Conservation (phyloP, 92 coral and sea anemone genomes). For the Palythoa caribaeorum region DNA sequence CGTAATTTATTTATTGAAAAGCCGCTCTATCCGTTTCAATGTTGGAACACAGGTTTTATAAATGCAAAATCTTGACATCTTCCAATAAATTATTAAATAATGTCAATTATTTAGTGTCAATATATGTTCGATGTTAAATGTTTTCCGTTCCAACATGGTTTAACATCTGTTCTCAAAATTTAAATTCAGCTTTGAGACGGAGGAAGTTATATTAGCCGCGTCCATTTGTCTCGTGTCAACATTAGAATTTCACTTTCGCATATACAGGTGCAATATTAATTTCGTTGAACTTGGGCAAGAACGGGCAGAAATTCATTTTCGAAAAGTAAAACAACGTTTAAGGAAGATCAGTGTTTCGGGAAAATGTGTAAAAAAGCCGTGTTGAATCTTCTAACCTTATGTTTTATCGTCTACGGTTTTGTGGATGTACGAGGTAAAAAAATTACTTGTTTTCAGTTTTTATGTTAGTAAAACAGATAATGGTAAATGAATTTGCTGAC, state of each 20-base stretch:
- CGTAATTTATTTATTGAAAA: not conserved
- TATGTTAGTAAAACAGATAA: not conserved
- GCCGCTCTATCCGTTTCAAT: slow-evolving; percentile 1
- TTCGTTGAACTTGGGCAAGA: not conserved
- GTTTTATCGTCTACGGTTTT: not conserved
- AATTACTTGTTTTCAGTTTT: not conserved
- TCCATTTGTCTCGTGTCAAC: not conserved
- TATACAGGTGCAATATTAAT: not conserved
- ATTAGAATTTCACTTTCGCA: not conserved
- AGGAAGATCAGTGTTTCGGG: not conserved
- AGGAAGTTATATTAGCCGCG: not conserved
- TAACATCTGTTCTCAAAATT: not conserved
- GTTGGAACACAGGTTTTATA: not conserved
- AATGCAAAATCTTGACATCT: not conserved
- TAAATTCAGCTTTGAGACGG: not conserved
- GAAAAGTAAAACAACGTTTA: not conserved
- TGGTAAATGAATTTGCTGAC: not conserved
- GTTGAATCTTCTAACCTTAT: not conserved
- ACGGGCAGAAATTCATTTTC: not conserved
- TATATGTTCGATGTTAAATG: not conserved
- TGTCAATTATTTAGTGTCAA: not conserved
- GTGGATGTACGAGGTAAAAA: not conserved
- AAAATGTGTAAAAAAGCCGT: not conserved
- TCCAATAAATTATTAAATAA: not conserved
- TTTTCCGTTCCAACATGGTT: not conserved